Conservation (phyloP, 2,113 vertebrate genomes). For the Laticauda colubrina region DNA sequence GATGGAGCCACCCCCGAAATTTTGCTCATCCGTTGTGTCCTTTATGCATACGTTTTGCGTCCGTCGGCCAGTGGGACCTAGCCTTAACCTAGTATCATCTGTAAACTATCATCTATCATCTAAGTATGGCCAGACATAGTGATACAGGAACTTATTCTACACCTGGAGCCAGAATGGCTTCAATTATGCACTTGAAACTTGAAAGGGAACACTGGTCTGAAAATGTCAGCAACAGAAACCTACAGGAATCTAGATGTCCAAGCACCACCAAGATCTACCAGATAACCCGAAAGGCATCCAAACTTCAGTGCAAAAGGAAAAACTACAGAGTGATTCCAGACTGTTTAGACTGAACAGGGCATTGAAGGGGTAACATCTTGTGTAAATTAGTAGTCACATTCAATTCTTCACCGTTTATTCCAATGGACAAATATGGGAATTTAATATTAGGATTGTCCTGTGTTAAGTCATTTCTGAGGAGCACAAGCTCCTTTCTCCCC, state of each 20-base stretch:
- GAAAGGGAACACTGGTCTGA: neutral
- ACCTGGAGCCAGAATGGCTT: neutral
- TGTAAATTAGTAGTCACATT: neutral
- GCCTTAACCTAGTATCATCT: neutral
- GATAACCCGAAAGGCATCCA: neutral
- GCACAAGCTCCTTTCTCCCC: neutral
- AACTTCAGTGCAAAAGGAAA: neutral
- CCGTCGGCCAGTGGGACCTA: too few species aligned
- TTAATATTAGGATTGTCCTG: neutral
- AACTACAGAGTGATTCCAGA: neutral
- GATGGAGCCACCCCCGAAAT: too few species aligned
- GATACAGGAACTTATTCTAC: neutral
- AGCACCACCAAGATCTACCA: neutral
- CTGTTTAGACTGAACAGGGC: neutral
- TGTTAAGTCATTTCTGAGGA: neutral
- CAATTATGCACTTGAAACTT: neutral
- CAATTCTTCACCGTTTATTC: neutral
- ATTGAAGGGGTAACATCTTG: neutral
- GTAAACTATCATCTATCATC: neutral
- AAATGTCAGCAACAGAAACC: neutral
- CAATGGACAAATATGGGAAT: neutral
- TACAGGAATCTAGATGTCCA: neutral
- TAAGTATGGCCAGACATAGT: neutral
- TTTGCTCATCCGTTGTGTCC: too few species aligned
- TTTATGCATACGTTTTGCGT: too few species aligned